Conservation (phyloP, 1,140 invertebrate genomes). For the Trichonephila inaurata region DNA sequence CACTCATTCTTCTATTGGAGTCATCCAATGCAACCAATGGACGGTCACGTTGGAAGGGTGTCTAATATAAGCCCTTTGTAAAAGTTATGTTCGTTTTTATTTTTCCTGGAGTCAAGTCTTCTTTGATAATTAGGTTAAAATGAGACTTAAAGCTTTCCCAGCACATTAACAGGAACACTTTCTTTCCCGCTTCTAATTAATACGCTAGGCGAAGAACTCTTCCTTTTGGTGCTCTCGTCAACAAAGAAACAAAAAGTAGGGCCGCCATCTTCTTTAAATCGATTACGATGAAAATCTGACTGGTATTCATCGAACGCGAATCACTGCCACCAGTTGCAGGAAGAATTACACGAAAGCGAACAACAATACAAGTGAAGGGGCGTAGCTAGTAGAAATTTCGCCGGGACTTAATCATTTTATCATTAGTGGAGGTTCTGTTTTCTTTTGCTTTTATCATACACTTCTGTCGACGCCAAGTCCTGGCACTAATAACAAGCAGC, state of each 20-base stretch:
- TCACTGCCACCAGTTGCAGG: constrained; percentile 70
- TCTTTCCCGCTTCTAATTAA: constrained; percentile 71
- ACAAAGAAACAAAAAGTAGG: constrained; percentile 57
- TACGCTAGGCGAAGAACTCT: constrained; percentile 53
- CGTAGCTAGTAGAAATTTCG: constrained; percentile 55
- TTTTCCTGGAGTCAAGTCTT: not conserved
- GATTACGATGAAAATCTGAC: constrained; percentile 76
- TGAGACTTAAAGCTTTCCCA: constrained; percentile 13
- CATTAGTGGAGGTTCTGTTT: constrained; percentile 62
- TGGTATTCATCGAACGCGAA: constrained; percentile 65
- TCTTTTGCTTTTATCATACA: constrained; percentile 64
- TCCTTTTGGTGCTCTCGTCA: constrained; percentile 59
- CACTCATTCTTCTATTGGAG: not conserved
- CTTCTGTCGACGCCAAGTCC: constrained; percentile 10
- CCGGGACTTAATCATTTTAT: constrained; percentile 75
- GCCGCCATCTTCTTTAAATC: constrained; percentile 72
- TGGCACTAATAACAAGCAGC: constrained; percentile 63
- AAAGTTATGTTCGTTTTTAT: constrained; percentile 5
- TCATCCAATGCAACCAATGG: not conserved
- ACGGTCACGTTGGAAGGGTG: not conserved
- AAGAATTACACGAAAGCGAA: not conserved
- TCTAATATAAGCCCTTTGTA: constrained; percentile 18
- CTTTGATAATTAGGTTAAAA: constrained; percentile 72
- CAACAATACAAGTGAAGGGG: constrained; percentile 49
- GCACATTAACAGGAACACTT: constrained; percentile 59